Evolutionary conservation across 2,888 invertebrate genomes (phyloP).

Genomic region (Tetranychus piercei): DNA sequence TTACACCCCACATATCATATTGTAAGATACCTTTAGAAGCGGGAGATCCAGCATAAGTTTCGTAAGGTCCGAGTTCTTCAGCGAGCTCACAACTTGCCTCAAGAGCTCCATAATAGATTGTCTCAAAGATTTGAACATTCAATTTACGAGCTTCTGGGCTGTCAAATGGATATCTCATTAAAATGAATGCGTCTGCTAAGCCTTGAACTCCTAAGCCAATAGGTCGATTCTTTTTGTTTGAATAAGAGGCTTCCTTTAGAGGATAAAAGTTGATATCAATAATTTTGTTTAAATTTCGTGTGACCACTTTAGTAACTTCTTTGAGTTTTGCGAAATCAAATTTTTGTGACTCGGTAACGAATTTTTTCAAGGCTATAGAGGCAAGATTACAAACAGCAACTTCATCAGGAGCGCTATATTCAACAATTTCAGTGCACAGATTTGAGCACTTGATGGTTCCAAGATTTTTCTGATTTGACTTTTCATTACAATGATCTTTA

Average conservation of each 20-base stretch:
- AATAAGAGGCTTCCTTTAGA: slow-evolving; percentile 53
- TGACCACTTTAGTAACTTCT: slow-evolving; percentile 66
- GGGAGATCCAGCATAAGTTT: slow-evolving; percentile 76
- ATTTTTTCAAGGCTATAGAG: slow-evolving; percentile 88
- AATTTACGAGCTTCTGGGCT: slow-evolving; percentile 61
- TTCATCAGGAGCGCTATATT: slow-evolving; percentile 78
- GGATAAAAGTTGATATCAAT: slow-evolving; percentile 95
- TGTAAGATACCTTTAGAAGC: slow-evolving; percentile 87
- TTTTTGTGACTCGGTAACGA: slow-evolving; percentile 48
- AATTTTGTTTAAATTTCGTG: slow-evolving; percentile 81
- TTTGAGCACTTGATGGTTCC: slow-evolving; percentile 97
- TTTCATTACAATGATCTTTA: slow-evolving; percentile 86
- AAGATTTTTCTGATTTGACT: slow-evolving; percentile 92
- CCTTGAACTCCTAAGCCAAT: slow-evolving; percentile 87
- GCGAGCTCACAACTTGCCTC: slow-evolving; percentile 90
- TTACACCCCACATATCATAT: slow-evolving; percentile 91
- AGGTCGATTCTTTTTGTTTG: slow-evolving; percentile 56
- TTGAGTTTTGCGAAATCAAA: slow-evolving; percentile 75
- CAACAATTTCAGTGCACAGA: slow-evolving; percentile 90
- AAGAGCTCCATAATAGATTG: slow-evolving; percentile 86
- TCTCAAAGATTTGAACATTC: slow-evolving; percentile 92
- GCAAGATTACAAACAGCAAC: slow-evolving; percentile 46
- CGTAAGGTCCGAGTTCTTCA: slow-evolving; percentile 60
- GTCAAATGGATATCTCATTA: slow-evolving; percentile 82
- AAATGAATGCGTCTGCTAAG: slow-evolving; percentile 82